Evolutionary conservation across 2,113 vertebrate genomes (phyloP).

Genomic region (Zeus faber): DNA sequence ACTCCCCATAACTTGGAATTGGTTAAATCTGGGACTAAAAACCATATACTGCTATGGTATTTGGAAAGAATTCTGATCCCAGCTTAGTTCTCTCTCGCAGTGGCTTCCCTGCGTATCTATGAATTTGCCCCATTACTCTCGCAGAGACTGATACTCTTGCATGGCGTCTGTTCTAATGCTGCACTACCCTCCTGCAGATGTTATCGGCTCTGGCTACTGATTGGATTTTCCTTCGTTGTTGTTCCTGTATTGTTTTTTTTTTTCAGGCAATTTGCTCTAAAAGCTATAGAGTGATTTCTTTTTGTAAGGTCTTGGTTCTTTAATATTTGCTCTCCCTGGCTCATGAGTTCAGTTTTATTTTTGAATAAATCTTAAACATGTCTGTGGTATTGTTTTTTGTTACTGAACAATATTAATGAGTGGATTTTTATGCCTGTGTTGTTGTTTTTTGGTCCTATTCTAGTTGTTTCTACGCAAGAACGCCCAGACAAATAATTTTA

Average conservation of each 20-base stretch:
- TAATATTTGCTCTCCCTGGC: slow-evolving; percentile 42
- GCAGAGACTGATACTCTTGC: background rate
- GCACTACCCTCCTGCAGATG: slow-evolving; percentile 32
- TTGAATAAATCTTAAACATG: slow-evolving; percentile 64
- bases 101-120: slow-evolving; percentile 45
- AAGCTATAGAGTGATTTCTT: slow-evolving; percentile 37
- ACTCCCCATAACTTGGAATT: background rate
- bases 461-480: no score
- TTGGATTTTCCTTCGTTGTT: slow-evolving; percentile 13
- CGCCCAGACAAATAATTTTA: no score
- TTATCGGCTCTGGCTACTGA: slow-evolving; percentile 16
- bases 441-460: no score
- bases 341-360: slow-evolving; percentile 63
- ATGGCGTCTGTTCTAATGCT: slow-evolving; percentile 29
- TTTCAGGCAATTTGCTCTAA: slow-evolving; percentile 53
- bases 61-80: background rate
- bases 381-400: slow-evolving; percentile 6
- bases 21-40: background rate
- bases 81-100: background rate
- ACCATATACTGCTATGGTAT: background rate
- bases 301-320: slow-evolving; percentile 41
- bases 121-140: slow-evolving; percentile 43
- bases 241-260: slow-evolving; percentile 23
- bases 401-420: no score
- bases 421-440: no score